Conservation (phyloP, 2,797 vertebrate genomes). For the Tarsius wallacei region DNA sequence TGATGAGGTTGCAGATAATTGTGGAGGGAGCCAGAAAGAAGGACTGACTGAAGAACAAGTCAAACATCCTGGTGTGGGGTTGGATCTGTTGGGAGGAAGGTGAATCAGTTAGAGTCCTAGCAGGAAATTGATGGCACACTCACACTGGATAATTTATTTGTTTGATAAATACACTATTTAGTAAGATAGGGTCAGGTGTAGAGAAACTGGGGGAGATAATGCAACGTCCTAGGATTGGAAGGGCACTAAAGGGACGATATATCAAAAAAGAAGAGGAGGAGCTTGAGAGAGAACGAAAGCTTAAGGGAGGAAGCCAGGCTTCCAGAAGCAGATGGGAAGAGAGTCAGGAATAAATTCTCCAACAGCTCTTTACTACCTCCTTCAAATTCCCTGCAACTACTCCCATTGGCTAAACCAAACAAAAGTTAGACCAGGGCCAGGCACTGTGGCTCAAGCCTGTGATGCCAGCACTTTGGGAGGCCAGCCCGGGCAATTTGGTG, state of each 20-base stretch:
- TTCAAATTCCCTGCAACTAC: neutral
- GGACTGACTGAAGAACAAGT: neutral
- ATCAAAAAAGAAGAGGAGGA: neutral
- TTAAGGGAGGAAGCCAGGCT: neutral
- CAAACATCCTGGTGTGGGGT: neutral
- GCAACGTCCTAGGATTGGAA: neutral
- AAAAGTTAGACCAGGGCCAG: neutral
- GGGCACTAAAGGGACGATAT: neutral
- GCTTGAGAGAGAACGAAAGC: neutral
- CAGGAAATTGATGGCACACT: neutral
- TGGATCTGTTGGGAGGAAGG: neutral
- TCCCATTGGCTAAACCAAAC: neutral
- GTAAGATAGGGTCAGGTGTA: neutral
- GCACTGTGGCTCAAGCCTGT: no score
- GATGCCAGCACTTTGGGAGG: no score
- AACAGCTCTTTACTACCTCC: neutral
- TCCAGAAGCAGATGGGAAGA: neutral
- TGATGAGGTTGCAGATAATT: neutral
- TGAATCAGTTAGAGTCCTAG: neutral
- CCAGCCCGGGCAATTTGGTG: no score
- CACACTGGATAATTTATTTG: neutral
- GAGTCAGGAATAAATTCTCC: neutral
- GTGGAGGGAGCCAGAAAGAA: neutral
- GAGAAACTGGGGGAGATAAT: neutral
- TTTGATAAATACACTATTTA: neutral